These are phyloP conservation scores for Piprites chloris DNA, from an alignment of 2,113 vertebrate species.

Conservation along the genomic window DNA sequence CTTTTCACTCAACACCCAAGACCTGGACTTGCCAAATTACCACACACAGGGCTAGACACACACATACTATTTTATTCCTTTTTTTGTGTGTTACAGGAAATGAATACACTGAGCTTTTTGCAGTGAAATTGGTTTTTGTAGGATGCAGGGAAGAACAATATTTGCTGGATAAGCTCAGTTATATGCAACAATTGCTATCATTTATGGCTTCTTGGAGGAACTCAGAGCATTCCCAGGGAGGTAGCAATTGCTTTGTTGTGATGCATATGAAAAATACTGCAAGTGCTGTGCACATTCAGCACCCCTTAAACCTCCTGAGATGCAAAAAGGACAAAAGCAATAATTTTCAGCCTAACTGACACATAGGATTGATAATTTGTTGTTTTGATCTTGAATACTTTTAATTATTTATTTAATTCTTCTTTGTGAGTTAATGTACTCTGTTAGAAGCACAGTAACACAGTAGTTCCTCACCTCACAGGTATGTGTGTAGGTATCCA, in stretches of 20 bases:
- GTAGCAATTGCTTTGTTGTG: background rate
- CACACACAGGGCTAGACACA: background rate
- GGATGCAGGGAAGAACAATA: background rate
- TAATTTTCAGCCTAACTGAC: background rate
- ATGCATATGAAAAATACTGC: background rate
- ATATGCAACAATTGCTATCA: background rate
- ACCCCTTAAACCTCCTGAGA: background rate
- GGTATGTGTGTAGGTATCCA: accelerated
- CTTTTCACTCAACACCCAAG: background rate
- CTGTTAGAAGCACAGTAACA: background rate
- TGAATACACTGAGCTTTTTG: background rate
- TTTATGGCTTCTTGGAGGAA: background rate
- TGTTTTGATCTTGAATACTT: background rate
- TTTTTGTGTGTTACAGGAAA: background rate
- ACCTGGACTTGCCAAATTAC: background rate
- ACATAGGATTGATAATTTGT: background rate
- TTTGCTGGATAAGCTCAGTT: background rate
- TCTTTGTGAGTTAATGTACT: background rate
- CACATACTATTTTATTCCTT: background rate
- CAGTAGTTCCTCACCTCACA: background rate
- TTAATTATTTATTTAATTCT: background rate
- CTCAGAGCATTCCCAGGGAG: background rate
- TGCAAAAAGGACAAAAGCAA: background rate
- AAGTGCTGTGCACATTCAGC: background rate
- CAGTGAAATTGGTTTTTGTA: background rate